Percentiles rank a stretch among this genome's conserved stretches.
Conservation (phyloP, 2,113 vertebrate species). For the Micronycteris hirsuta region DNA sequence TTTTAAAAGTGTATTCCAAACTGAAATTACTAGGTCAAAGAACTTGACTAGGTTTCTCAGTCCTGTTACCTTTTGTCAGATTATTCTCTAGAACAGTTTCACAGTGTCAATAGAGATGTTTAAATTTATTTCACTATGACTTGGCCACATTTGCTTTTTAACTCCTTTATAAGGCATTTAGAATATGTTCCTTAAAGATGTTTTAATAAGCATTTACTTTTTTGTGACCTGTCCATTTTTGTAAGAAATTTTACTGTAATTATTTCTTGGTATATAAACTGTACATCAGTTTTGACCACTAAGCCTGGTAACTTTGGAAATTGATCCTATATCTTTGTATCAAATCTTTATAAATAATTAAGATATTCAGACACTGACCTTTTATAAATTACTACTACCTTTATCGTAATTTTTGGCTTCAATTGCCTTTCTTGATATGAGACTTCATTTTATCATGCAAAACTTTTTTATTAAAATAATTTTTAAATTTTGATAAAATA, state of each 20-base stretch:
- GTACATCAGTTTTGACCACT: neutral
- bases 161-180: neutral
- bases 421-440: neutral
- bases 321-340: neutral
- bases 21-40: conserved; percentile 8
- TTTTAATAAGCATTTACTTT: conserved; percentile 27
- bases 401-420: neutral
- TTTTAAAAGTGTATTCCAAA: neutral
- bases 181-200: neutral
- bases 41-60: neutral
- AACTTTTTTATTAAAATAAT: neutral
- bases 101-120: neutral
- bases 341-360: conserved; percentile 22
- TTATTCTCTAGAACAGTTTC: neutral
- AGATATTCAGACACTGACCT: neutral
- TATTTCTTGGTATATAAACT: conserved; percentile 34
- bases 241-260: conserved; percentile 4
- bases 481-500: neutral
- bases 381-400: neutral
- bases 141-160: neutral
- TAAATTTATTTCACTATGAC: neutral
- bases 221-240: neutral
- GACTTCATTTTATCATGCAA: neutral
- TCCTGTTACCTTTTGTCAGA: neutral
- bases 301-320: neutral